A percentile compares a stretch with the other conserved stretches of the same genome.
These are phyloP conservation scores for Onchidella celtica DNA, from an alignment of 2,888 invertebrate genomes.

Conservation along the genomic window DNA sequence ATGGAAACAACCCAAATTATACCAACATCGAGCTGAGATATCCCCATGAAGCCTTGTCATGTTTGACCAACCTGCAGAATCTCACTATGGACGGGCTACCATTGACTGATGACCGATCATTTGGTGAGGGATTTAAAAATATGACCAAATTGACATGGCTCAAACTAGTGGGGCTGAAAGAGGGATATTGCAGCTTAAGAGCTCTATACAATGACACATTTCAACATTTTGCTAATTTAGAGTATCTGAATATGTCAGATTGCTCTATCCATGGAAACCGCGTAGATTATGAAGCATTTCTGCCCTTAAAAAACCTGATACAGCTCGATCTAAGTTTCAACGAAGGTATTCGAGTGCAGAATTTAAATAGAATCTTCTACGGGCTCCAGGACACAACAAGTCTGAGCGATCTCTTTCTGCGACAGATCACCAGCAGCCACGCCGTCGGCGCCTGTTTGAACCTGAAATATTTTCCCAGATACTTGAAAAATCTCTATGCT, in stretches of 20 bases:
- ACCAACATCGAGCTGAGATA: neutral
- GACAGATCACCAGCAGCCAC: constrained; percentile 34
- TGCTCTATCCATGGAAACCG: constrained; percentile 20
- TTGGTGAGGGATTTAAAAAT: constrained; percentile 36
- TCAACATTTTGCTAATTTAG: too few species aligned
- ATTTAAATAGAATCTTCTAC: constrained; percentile 34
- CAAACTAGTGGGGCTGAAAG: too few species aligned
- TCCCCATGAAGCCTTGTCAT: constrained; percentile 40
- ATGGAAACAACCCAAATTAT: neutral
- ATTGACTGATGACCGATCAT: neutral
- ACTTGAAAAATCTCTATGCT: constrained; percentile 35
- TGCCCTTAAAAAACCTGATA: constrained; percentile 22
- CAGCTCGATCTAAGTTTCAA: constrained; percentile 42
- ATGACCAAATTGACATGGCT: too few species aligned
- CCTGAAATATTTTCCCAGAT: constrained; percentile 28
- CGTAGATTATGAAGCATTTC: constrained; percentile 17
- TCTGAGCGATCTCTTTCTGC: constrained; percentile 28
- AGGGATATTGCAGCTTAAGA: too few species aligned
- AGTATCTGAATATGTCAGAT: constrained; percentile 25
- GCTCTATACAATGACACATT: too few species aligned
- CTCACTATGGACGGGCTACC: constrained; percentile 43
- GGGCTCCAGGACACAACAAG: constrained; percentile 30
- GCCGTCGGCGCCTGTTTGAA: constrained; percentile 33
- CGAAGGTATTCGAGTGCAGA: constrained; percentile 39
- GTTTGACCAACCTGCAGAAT: neutral